Conservation (phyloP, 2,797 vertebrate genomes). For the Cynopterus sphinx region DNA sequence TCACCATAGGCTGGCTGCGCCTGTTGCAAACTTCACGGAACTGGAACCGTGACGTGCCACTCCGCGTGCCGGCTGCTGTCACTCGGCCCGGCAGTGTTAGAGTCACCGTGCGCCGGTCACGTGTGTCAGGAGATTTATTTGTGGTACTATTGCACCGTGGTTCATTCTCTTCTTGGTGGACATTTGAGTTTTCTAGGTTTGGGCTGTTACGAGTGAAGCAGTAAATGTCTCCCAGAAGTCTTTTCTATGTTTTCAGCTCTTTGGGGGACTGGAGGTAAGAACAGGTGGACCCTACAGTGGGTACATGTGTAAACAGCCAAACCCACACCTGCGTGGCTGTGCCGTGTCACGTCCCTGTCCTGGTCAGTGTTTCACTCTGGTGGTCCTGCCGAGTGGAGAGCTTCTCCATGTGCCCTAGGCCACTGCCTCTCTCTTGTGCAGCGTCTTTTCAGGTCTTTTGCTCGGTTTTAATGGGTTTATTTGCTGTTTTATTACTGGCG, state of each 20-base stretch:
- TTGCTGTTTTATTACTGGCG: neutral
- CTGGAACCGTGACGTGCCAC: neutral
- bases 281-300: neutral
- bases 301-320: neutral
- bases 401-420: neutral
- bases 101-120: too few species aligned
- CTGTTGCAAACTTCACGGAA: neutral
- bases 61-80: neutral
- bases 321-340: neutral
- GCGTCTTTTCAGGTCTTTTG: neutral
- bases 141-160: neutral
- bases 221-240: neutral
- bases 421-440: neutral
- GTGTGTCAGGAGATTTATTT: neutral
- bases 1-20: neutral
- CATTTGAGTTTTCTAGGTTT: neutral
- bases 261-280: neutral
- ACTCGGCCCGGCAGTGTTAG: neutral
- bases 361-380: neutral
- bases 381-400: neutral
- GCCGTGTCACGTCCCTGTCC: too few species aligned
- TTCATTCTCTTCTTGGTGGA: neutral
- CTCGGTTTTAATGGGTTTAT: neutral
- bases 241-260: slow-evolving; percentile 9
- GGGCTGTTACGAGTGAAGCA: neutral